Percentiles rank a stretch among this genome's conserved stretches.
phyloP scores from a whole-genome alignment of 1,140 invertebrate species.

The Drosophila seguyi region DNA sequence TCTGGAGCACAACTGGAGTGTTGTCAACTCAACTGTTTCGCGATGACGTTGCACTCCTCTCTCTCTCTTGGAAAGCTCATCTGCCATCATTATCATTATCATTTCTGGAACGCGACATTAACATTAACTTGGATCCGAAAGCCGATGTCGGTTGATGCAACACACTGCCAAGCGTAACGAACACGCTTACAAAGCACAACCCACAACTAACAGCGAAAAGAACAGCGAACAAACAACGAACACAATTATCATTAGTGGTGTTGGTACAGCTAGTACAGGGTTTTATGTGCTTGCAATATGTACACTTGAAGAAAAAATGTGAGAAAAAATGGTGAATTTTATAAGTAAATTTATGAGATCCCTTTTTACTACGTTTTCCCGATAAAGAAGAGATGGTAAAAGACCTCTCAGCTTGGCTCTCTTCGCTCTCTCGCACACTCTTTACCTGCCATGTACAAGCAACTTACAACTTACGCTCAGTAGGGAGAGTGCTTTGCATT shows the following conservation, averaged over 20 bases:
- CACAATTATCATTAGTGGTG: conserved; percentile 76
- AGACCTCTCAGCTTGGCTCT: too few species aligned
- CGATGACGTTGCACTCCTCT: conserved; percentile 54
- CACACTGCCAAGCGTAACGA: conserved; percentile 78
- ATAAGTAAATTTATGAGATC: background rate
- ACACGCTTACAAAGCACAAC: conserved; percentile 68
- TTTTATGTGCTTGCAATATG: conserved; percentile 5
- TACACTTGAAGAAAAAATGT: background rate
- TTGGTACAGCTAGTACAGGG: conserved; percentile 42
- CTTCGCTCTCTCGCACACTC: too few species aligned
- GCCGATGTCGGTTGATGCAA: conserved; percentile 64
- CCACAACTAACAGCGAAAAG: conserved; percentile 39
- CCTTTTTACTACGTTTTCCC: too few species aligned
- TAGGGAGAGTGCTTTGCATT: too few species aligned
- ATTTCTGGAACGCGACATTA: conserved; percentile 78
- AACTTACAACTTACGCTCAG: too few species aligned
- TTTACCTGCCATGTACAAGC: too few species aligned
- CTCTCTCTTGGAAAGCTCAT: conserved; percentile 11
- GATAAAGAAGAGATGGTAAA: too few species aligned
- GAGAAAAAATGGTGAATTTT: background rate
- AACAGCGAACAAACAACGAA: conserved; percentile 53
- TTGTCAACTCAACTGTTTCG: conserved; percentile 60
- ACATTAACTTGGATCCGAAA: conserved; percentile 65
- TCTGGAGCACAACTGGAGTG: conserved; percentile 75
- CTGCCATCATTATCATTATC: conserved; percentile 62